Evolutionary conservation across 2,888 invertebrate genomes (phyloP).

Genomic region (Asteroscopus sphinx): DNA sequence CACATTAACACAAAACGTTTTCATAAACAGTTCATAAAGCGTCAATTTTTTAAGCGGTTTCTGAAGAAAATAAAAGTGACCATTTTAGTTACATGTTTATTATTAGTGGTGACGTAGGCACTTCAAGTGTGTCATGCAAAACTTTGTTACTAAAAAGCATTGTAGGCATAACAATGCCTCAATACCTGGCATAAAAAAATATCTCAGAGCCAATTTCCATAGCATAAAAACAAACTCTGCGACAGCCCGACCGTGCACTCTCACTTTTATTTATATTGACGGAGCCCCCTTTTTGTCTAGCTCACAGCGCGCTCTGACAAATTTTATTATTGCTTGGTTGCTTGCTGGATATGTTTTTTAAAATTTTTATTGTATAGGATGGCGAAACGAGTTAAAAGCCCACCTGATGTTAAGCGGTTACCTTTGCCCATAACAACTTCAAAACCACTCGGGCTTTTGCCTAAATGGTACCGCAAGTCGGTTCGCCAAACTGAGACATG

Average conservation of each 20-base stretch:
- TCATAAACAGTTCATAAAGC: not conserved
- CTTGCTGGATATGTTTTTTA: slow-evolving; percentile 18
- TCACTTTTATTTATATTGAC: slow-evolving; percentile 75
- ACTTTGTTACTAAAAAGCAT: not conserved
- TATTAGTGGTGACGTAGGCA: slow-evolving; percentile 4
- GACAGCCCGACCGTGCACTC: slow-evolving; percentile 61
- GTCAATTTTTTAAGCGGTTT: slow-evolving; percentile 14
- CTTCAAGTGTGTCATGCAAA: slow-evolving; percentile 9
- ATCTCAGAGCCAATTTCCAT: slow-evolving; percentile 6
- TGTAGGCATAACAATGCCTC: not conserved
- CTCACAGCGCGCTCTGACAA: slow-evolving; percentile 60
- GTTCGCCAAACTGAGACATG: too few species aligned
- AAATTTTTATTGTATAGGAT: too few species aligned
- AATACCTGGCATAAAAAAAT: slow-evolving; percentile 1
- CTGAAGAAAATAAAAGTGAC: slow-evolving; percentile 13
- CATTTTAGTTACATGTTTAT: slow-evolving; percentile 3
- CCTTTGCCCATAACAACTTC: too few species aligned
- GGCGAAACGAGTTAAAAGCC: too few species aligned
- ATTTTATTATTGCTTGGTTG: slow-evolving; percentile 63
- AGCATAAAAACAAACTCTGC: not conserved
- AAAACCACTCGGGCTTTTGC: too few species aligned
- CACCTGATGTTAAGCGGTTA: too few species aligned
- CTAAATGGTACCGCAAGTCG: too few species aligned
- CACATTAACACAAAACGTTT: not conserved
- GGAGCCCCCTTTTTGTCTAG: slow-evolving; percentile 65